phyloP scores from a whole-genome alignment of 2,797 vertebrate genomes.

The Chiroxiphia lanceolata region DNA sequence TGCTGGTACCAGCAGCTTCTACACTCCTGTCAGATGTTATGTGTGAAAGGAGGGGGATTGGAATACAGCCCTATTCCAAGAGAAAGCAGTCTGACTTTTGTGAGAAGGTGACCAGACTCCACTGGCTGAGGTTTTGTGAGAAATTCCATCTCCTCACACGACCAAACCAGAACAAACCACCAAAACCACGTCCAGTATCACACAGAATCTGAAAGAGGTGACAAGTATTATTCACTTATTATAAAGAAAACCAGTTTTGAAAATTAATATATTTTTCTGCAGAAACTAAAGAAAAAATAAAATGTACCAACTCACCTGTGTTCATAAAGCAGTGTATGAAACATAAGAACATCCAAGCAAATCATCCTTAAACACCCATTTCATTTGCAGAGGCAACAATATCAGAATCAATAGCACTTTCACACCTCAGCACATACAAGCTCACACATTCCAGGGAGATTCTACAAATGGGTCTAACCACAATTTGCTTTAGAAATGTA shows the following conservation, averaged over 20 bases:
- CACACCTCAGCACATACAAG: background rate
- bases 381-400: background rate
- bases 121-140: rapidly evolving
- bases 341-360: background rate
- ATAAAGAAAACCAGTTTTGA: background rate
- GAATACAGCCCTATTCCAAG: background rate
- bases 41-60: background rate
- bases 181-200: background rate
- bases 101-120: background rate
- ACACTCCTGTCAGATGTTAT: background rate
- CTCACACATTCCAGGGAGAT: background rate
- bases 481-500: background rate
- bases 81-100: background rate
- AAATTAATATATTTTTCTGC: background rate
- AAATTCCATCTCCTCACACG: background rate
- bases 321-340: background rate
- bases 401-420: background rate
- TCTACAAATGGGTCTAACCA: background rate
- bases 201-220: background rate
- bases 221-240: no score
- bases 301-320: background rate
- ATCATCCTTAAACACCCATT: background rate
- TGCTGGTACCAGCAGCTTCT: background rate
- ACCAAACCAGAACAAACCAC: rapidly evolving
- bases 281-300: background rate